These are phyloP conservation scores for Drosophila neonasuta DNA, from an alignment of 2,888 invertebrate species.

Conservation along the genomic window DNA sequence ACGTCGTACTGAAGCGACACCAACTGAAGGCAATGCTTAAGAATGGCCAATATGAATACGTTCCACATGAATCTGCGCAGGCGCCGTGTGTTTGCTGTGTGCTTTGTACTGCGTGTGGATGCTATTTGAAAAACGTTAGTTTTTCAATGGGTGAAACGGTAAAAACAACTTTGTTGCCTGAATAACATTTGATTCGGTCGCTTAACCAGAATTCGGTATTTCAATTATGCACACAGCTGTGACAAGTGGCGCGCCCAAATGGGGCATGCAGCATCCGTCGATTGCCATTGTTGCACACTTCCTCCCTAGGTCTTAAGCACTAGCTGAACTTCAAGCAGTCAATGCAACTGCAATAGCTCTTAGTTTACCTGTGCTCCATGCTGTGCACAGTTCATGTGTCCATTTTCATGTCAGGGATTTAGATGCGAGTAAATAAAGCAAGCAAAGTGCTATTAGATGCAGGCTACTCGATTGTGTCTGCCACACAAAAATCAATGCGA, in stretches of 20 bases:
- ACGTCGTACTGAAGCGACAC: slow-evolving; percentile 62
- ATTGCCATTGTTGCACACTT: slow-evolving; percentile 31
- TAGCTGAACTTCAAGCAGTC: slow-evolving; percentile 1
- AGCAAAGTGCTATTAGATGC: slow-evolving; percentile 45
- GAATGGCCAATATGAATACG: slow-evolving; percentile 29
- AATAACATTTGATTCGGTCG: slow-evolving; percentile 45
- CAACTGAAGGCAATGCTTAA: slow-evolving; percentile 52
- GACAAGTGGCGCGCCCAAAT: slow-evolving; percentile 8
- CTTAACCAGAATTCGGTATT: slow-evolving; percentile 21
- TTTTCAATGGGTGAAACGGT: slow-evolving; percentile 53
- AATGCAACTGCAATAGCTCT: slow-evolving; percentile 6
- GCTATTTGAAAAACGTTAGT: slow-evolving; percentile 64
- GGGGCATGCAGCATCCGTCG: neutral
- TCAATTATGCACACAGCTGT: slow-evolving; percentile 58
- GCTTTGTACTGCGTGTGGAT: slow-evolving; percentile 50
- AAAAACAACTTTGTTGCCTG: slow-evolving; percentile 45
- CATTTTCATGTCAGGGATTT: slow-evolving; percentile 40
- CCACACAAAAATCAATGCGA: neutral
- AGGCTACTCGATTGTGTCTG: slow-evolving; percentile 30
- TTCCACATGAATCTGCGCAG: slow-evolving; percentile 63
- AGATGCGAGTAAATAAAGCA: slow-evolving; percentile 40
- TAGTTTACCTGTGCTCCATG: slow-evolving; percentile 6
- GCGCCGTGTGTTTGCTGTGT: slow-evolving; percentile 43
- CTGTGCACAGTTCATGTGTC: slow-evolving; percentile 27
- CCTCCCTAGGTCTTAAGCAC: slow-evolving; percentile 37